A percentile compares a stretch with the other conserved stretches of the same genome.
Conservation (phyloP, 2,797 vertebrate genomes). For the Rhinoraja longicauda region DNA sequence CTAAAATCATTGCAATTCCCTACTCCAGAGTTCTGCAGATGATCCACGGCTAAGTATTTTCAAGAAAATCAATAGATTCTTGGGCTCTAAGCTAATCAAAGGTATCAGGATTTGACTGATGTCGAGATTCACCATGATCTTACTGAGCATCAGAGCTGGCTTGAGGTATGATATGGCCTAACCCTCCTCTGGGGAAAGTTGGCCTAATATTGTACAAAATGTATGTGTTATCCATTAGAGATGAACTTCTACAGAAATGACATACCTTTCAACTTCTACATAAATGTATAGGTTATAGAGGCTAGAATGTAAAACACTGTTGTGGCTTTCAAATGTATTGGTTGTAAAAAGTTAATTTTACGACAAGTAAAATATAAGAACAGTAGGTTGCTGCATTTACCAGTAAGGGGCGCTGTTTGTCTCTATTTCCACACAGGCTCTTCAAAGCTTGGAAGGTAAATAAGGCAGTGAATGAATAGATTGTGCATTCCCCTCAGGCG, state of each 20-base stretch:
- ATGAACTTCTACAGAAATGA: background rate
- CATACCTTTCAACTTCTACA: background rate
- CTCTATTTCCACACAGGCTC: constrained; percentile 22
- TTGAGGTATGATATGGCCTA: background rate
- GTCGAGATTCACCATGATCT: background rate
- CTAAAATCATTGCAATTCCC: background rate
- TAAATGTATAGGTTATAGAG: background rate
- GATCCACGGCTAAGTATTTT: background rate
- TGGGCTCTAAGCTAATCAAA: background rate
- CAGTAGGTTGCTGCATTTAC: background rate
- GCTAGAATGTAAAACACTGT: background rate
- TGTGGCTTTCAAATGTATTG: background rate
- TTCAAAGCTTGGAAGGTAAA: constrained; percentile 16
- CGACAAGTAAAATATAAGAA: background rate
- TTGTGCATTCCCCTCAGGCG: background rate
- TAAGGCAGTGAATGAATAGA: background rate
- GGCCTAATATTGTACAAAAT: background rate
- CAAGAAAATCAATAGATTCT: background rate
- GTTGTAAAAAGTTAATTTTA: background rate
- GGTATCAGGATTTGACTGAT: background rate
- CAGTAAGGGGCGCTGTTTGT: constrained; percentile 36
- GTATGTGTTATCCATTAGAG: background rate
- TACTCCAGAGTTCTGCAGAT: background rate
- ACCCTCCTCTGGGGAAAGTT: background rate
- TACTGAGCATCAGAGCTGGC: background rate